Percentiles rank a stretch among this genome's conserved stretches.
Evolutionary conservation across 2,888 invertebrate genomes (phyloP).

Genomic region (Ectobius pallidus): DNA sequence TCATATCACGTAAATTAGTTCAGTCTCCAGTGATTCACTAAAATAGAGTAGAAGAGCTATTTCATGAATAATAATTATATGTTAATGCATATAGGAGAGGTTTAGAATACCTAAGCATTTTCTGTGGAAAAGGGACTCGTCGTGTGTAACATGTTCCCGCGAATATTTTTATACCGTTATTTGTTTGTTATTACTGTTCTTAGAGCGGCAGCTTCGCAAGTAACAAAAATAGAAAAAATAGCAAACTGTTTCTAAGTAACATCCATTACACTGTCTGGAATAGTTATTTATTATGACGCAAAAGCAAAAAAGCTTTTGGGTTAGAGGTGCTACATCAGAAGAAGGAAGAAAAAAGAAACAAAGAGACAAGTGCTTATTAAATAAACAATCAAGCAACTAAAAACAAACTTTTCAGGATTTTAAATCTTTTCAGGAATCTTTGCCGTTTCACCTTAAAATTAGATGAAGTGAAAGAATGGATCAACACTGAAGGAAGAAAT

Average conservation of each 20-base stretch:
- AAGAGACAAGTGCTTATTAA: constrained; percentile 30
- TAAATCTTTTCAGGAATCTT: not conserved
- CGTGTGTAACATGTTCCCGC: constrained; percentile 11
- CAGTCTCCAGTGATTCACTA: too few species aligned
- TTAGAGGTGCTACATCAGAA: not conserved
- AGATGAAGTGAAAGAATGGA: not conserved
- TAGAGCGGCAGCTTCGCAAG: not conserved
- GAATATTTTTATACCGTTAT: constrained; percentile 19
- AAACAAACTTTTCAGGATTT: constrained; percentile 27
- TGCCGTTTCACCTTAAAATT: not conserved
- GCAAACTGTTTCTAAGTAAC: constrained; percentile 5
- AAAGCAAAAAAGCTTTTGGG: not conserved
- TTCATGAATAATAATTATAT: too few species aligned
- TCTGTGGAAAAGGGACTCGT: too few species aligned
- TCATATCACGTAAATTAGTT: too few species aligned
- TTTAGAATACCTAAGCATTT: too few species aligned
- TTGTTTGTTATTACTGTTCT: constrained; percentile 25
- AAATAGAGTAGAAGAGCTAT: too few species aligned
- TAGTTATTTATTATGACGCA: constrained; percentile 18
- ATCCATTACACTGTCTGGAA: constrained; percentile 11
- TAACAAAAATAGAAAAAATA: constrained; percentile 1
- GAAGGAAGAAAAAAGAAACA: not conserved
- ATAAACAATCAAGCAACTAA: constrained; percentile 26
- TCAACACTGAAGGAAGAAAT: not conserved
- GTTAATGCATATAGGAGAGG: too few species aligned